Evolutionary conservation across 2,113 vertebrate species (phyloP).

Genomic region (Heterochromis multidens): DNA sequence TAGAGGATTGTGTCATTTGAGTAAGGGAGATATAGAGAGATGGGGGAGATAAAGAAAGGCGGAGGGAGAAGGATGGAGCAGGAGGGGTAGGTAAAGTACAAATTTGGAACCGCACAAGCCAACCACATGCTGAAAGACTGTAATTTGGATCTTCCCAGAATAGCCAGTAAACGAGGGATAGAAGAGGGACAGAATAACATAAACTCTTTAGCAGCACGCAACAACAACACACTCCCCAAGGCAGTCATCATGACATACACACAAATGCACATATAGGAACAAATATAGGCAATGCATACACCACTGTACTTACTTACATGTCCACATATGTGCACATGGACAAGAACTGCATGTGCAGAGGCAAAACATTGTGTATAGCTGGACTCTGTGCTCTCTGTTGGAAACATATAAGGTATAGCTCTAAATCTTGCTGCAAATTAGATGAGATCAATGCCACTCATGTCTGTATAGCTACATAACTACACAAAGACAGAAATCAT

Average conservation of each 20-base stretch:
- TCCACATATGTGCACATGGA: neutral
- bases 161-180: slow-evolving; percentile 76
- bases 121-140: slow-evolving; percentile 78
- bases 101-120: slow-evolving; percentile 76
- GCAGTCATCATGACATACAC: slow-evolving; percentile 24
- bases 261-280: neutral
- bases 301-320: neutral
- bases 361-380: neutral
- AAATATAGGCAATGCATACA: neutral
- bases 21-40: neutral
- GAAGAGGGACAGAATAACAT: slow-evolving; percentile 73
- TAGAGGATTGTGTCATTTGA: neutral
- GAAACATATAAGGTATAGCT: neutral
- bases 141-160: slow-evolving; percentile 83
- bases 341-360: neutral
- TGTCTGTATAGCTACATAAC: neutral
- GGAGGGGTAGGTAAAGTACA: slow-evolving; percentile 69
- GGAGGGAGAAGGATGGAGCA: slow-evolving; percentile 29
- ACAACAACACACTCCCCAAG: slow-evolving; percentile 61
- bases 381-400: neutral
- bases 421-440: neutral
- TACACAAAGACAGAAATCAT: neutral
- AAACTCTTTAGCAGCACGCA: slow-evolving; percentile 76
- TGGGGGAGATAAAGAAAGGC: neutral
- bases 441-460: neutral